A percentile compares a stretch with the other conserved stretches of the same genome.
These are phyloP conservation scores for Cantharis rustica DNA, from an alignment of 2,888 invertebrate genomes.

Conservation along the genomic window DNA sequence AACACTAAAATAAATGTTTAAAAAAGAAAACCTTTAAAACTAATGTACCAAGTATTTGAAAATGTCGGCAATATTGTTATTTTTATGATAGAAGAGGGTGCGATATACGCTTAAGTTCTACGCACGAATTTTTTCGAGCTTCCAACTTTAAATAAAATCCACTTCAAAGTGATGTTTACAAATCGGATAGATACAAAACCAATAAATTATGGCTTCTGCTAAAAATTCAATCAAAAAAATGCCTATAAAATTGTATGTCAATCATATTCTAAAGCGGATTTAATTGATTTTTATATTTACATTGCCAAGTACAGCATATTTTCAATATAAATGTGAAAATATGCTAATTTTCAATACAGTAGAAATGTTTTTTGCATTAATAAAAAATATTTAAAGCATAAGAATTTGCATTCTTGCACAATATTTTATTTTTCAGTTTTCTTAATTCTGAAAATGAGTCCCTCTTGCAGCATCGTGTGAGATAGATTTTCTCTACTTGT, in stretches of 20 bases:
- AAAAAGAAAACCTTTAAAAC: conserved; percentile 1
- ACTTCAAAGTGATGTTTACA: not conserved
- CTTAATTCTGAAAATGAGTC: not conserved
- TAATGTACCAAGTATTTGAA: conserved; percentile 12
- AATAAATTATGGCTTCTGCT: not conserved
- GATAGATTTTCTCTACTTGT: not conserved
- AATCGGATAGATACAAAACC: not conserved
- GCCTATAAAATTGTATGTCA: not conserved
- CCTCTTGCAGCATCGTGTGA: not conserved
- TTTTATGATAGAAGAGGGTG: not conserved
- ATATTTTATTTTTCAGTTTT: not conserved
- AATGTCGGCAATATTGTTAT: conserved; percentile 12
- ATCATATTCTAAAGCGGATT: not conserved
- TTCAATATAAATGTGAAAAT: not conserved
- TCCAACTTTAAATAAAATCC: not conserved
- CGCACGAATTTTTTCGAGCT: not conserved
- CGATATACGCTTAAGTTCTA: not conserved
- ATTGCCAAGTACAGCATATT: not conserved
- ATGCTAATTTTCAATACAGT: not conserved
- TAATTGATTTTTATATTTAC: not conserved
- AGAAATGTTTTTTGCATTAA: not conserved
- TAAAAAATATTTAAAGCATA: not conserved
- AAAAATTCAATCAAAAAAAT: not conserved
- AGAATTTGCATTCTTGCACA: not conserved
- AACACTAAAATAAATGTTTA: not conserved